These are phyloP conservation scores for Ormyrus labotus DNA, from an alignment of 2,888 invertebrate genomes.

Conservation along the genomic window DNA sequence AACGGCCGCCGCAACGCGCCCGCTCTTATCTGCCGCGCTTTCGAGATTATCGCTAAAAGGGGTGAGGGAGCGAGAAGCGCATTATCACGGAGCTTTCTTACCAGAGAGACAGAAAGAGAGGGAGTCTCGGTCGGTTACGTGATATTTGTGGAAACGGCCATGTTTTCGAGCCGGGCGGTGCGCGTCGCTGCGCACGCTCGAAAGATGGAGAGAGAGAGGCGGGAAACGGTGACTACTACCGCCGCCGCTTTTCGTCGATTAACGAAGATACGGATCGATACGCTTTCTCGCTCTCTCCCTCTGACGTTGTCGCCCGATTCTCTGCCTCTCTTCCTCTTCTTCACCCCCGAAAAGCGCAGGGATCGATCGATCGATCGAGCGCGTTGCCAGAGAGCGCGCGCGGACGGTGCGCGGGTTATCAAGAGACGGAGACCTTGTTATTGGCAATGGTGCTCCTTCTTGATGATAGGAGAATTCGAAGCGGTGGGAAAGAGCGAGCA, in stretches of 20 bases:
- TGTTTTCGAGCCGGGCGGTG: constrained; percentile 37
- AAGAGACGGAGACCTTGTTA: constrained; percentile 65
- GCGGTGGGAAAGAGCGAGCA: background rate
- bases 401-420: constrained; percentile 65
- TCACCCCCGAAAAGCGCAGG: no score
- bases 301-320: background rate
- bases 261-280: constrained; percentile 39
- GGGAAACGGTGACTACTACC: constrained; percentile 21
- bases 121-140: constrained; percentile 50
- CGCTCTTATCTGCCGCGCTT: background rate
- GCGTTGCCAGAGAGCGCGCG: background rate
- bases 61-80: background rate
- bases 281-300: background rate
- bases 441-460: constrained; percentile 56
- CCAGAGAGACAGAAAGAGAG: background rate
- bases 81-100: background rate
- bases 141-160: constrained; percentile 58
- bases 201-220: constrained; percentile 18
- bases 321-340: no score
- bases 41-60: background rate
- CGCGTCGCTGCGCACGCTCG: constrained; percentile 29
- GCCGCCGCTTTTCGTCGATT: background rate
- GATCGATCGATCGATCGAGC: background rate
- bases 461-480: background rate
- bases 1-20: background rate